Conservation (phyloP, 2,888 invertebrate genomes). For the Laspeyria flexula region DNA sequence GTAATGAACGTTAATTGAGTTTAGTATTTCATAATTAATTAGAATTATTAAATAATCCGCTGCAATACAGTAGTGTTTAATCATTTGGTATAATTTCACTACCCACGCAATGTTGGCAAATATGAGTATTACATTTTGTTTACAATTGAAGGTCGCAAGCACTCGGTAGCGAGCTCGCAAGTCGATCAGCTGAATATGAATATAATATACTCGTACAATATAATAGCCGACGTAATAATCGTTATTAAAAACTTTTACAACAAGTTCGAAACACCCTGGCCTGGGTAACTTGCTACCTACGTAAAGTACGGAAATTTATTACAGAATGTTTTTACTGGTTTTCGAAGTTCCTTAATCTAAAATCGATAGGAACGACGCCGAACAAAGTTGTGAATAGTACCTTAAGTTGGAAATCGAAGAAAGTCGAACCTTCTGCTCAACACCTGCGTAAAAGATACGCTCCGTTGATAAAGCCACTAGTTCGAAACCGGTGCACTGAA, state of each 20-base stretch:
- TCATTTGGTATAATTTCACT: not conserved
- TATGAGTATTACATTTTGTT: not conserved
- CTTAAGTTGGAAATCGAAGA: constrained; percentile 77
- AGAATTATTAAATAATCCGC: not conserved
- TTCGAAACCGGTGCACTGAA: constrained; percentile 55
- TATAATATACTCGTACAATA: no score
- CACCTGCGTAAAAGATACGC: constrained; percentile 79
- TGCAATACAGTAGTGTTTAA: not conserved
- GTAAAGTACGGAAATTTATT: constrained; percentile 76
- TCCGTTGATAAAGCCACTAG: constrained; percentile 70
- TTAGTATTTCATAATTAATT: not conserved
- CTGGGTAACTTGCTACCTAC: constrained; percentile 52
- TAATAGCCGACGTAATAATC: constrained; percentile 48
- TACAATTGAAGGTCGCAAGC: not conserved
- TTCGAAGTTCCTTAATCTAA: constrained; percentile 83
- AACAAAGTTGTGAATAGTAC: constrained; percentile 81
- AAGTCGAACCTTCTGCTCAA: constrained; percentile 75
- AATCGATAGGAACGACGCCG: constrained; percentile 81
- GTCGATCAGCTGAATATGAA: constrained; percentile 4
- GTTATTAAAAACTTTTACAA: constrained; percentile 59
- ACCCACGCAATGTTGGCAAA: not conserved
- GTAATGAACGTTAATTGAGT: not conserved
- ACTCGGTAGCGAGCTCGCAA: not conserved
- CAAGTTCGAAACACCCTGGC: constrained; percentile 62
- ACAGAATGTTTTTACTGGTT: constrained; percentile 80